Percentiles rank a stretch among this genome's conserved stretches.
These are phyloP conservation scores for Trichogramma pretiosum DNA, from an alignment of 1,140 invertebrate species.

Conservation along the genomic window DNA sequence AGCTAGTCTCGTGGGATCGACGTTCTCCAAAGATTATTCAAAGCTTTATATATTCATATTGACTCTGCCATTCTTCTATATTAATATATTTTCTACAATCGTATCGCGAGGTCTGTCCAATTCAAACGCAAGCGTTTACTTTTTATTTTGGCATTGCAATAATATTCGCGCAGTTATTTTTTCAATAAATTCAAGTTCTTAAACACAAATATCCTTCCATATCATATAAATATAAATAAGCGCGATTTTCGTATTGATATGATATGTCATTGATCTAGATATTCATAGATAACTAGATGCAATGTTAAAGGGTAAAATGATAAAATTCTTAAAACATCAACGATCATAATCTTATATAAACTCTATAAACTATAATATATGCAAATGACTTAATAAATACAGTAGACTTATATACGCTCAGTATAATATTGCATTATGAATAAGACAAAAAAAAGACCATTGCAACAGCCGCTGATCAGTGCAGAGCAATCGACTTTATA, in stretches of 20 bases:
- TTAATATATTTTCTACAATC: too few species aligned
- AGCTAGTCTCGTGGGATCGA: constrained; percentile 7
- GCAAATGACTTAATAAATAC: constrained; percentile 18
- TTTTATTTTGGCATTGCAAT: too few species aligned
- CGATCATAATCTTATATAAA: constrained; percentile 18
- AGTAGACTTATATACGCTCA: too few species aligned
- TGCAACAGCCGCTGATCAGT: too few species aligned
- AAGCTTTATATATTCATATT: background rate
- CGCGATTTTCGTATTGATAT: constrained; percentile 9
- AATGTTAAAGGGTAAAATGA: constrained; percentile 16
- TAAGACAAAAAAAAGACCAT: too few species aligned
- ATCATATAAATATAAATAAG: background rate
- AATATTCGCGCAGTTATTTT: too few species aligned
- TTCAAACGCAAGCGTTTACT: constrained; percentile 7
- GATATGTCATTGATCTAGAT: too few species aligned
- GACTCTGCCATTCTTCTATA: constrained; percentile 1
- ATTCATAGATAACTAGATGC: constrained; percentile 9
- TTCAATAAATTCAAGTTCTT: too few species aligned
- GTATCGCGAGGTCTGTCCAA: constrained; percentile 6
- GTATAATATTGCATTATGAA: too few species aligned
- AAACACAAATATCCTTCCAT: constrained; percentile 6
- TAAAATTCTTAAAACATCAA: constrained; percentile 21
- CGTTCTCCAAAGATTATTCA: constrained; percentile 4
- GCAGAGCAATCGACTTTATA: too few species aligned
- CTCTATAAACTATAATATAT: constrained; percentile 21